Percentiles rank a stretch among this genome's conserved stretches.
Evolutionary conservation across 2,888 invertebrate genomes (phyloP).

Genomic region (Hecatera dysodea): DNA sequence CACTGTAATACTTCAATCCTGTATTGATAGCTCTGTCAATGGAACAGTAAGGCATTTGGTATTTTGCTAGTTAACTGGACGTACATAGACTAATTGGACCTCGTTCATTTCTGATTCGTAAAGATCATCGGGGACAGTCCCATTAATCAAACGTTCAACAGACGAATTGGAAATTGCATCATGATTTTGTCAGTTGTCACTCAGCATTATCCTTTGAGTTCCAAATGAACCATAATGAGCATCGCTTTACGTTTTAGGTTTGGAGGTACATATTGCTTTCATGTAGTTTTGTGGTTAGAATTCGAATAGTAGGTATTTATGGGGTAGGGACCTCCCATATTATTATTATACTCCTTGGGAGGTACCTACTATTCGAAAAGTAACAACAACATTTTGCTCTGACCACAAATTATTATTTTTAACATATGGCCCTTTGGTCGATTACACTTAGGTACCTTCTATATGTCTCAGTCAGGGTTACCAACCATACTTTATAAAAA

Average conservation of each 20-base stretch:
- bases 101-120: slow-evolving; percentile 10
- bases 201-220: background rate
- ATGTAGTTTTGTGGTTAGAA: background rate
- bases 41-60: background rate
- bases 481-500: no score
- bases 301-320: no score
- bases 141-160: slow-evolving; percentile 25
- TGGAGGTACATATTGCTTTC: background rate
- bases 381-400: background rate
- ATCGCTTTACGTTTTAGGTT: background rate
- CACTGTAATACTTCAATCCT: background rate
- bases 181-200: background rate
- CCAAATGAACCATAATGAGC: slow-evolving; percentile 8
- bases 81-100: slow-evolving; percentile 23
- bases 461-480: no score
- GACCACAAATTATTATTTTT: background rate
- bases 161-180: slow-evolving; percentile 22
- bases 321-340: background rate
- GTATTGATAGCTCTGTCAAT: background rate
- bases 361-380: background rate
- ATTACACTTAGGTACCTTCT: no score
- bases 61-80: slow-evolving; percentile 1
- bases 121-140: slow-evolving; percentile 25
- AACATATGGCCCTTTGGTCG: background rate
- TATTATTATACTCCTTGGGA: no score